These are phyloP conservation scores for Oncorhynchus gorbuscha DNA, from an alignment of 2,113 vertebrate species.

Conservation along the genomic window DNA sequence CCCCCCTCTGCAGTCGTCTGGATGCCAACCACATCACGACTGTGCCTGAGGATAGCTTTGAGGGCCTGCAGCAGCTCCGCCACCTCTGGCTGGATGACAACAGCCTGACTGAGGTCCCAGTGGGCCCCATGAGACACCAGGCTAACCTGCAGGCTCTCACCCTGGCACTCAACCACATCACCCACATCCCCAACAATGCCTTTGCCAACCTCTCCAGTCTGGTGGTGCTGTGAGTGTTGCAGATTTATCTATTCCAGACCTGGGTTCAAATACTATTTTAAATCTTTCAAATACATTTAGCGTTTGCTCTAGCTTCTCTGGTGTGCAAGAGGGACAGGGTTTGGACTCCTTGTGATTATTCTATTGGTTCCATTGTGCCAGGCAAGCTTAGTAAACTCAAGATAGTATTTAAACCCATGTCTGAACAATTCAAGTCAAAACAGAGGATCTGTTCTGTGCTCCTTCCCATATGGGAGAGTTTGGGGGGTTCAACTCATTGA, in stretches of 20 bases:
- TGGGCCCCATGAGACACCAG: conserved; percentile 85
- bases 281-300: no score
- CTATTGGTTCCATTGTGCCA: background rate
- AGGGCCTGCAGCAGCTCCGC: conserved; percentile 89
- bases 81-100: conserved; percentile 98
- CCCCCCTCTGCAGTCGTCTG: conserved; percentile 76
- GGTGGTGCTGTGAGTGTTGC: conserved; percentile 89
- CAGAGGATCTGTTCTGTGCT: no score
- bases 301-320: no score
- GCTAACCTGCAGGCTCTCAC: conserved; percentile 92
- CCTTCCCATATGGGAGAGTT: background rate
- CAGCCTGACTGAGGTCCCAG: conserved; percentile 86
- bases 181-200: conserved; percentile 86
- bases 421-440: no score
- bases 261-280: no score
- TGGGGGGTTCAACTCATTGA: background rate
- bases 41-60: conserved; percentile 92
- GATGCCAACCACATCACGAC: conserved; percentile 94
- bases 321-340: no score
- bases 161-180: conserved; percentile 91
- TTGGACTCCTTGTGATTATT: no score
- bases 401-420: no score
- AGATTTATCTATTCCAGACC: background rate
- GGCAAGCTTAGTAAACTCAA: no score
- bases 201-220: conserved; percentile 95